Evolutionary conservation across 2,797 vertebrate genomes (phyloP).

Genomic region (Liasis olivaceus): DNA sequence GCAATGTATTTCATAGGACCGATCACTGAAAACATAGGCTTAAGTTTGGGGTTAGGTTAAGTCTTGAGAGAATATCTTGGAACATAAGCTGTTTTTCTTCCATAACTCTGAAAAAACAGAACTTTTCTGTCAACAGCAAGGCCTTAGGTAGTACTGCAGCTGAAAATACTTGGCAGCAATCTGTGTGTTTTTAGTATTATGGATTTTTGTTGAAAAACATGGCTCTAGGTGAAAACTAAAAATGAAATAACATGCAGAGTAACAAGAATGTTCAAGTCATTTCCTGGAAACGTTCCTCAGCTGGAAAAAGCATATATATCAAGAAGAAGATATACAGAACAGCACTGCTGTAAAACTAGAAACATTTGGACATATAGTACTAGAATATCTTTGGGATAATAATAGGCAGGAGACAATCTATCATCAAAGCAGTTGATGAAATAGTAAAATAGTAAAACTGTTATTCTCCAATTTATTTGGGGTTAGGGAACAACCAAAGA

Average conservation of each 20-base stretch:
- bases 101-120: neutral
- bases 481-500: no score
- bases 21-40: neutral
- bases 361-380: neutral
- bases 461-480: neutral
- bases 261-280: conserved; percentile 3
- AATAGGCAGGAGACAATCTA: neutral
- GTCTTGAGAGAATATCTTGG: neutral
- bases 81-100: neutral
- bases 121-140: neutral
- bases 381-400: neutral
- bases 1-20: neutral
- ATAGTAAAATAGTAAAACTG: neutral
- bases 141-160: neutral
- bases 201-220: neutral
- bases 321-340: neutral
- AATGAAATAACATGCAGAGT: neutral
- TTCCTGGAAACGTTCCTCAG: neutral
- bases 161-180: neutral
- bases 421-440: neutral
- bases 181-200: neutral
- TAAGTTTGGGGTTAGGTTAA: neutral
- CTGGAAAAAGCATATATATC: neutral
- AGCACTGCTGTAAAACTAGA: neutral
- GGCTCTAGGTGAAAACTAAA: neutral